Evolutionary conservation across 2,888 invertebrate species (phyloP), one percentile per base, ranked within the genome.

Genomic region (Baronia brevicornis): DNA sequence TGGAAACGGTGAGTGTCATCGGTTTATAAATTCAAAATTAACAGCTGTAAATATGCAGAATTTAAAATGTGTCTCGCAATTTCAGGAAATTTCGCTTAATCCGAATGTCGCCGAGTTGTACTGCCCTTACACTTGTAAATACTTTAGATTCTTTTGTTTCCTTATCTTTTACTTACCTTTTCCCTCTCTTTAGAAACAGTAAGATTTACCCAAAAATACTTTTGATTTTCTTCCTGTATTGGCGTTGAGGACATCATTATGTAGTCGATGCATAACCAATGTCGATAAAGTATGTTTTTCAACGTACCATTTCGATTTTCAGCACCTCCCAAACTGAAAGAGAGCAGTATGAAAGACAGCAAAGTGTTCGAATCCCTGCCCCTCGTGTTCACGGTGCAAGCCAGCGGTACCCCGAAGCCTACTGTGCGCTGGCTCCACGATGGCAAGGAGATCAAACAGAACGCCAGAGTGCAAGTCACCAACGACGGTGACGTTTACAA

Each of bases 291-390:
- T n/a, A n/a, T n/a, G n/a, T 12, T n/a, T 12, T 17, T n/a, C 8
- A 33, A 30, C 12, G 10, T 30, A 4, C 11, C 13, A 14, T n/a
- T 10, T n/a, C n/a, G n/a, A n/a, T n/a, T 62, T 70, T 18, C 69
- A 90, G 91, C 92, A 63, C 84, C 89, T 46, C 93, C 94, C 20
- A 87, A 88, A 64, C 88, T 94, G 48, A 73, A 90, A 55, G 89
- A 89, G 48, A 89, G 90, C 46, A 90, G 88, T 51, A 87, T 94
- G 73, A 89, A 89, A 52, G 93, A 94, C 70, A 87, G 89, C 37
- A 87, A 88, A 39, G 88, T 90, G 15, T 93, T 87, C 68, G 95
- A 94, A 70, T 95, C 96, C 5, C 88, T 96, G 30, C 91, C 91
- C 5, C 88, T 93, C 24, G 88, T 89, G 41, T 96, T 93, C 73